These are phyloP conservation scores for Samia ricini DNA, from an alignment of 1,140 invertebrate species.

Conservation along the genomic window DNA sequence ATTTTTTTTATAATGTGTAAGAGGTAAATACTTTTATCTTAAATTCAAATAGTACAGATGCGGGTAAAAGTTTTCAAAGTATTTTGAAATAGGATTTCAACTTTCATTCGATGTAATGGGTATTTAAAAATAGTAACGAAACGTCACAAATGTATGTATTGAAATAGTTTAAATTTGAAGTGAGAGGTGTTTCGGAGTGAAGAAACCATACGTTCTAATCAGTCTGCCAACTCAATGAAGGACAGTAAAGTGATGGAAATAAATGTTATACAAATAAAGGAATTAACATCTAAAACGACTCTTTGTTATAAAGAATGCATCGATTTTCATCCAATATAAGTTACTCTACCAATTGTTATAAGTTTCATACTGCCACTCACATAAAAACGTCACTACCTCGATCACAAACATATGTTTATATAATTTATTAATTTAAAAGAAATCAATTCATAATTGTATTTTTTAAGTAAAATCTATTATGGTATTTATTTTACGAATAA, in stretches of 20 bases:
- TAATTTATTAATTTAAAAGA: no score
- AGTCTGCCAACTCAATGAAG: slow-evolving; percentile 1
- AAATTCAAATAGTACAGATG: not conserved
- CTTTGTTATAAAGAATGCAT: not conserved
- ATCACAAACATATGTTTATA: no score
- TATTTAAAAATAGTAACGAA: not conserved
- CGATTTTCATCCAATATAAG: not conserved
- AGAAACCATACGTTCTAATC: slow-evolving; percentile 1
- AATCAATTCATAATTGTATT: no score
- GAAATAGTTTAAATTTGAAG: not conserved
- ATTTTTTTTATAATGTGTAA: no score
- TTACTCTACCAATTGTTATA: no score
- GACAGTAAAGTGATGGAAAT: not conserved
- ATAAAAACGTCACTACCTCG: no score
- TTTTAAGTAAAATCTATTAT: no score
- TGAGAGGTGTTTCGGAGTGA: not conserved
- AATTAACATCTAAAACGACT: not conserved
- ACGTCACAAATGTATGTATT: not conserved
- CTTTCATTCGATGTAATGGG: not conserved
- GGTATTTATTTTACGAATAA: no score
- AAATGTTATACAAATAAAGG: not conserved
- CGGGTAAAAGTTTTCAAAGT: not conserved
- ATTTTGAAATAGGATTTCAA: not conserved
- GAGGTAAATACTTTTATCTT: no score
- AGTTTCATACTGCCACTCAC: no score